Conservation (phyloP, 1,140 invertebrate species). For the Micrasema minimum region DNA sequence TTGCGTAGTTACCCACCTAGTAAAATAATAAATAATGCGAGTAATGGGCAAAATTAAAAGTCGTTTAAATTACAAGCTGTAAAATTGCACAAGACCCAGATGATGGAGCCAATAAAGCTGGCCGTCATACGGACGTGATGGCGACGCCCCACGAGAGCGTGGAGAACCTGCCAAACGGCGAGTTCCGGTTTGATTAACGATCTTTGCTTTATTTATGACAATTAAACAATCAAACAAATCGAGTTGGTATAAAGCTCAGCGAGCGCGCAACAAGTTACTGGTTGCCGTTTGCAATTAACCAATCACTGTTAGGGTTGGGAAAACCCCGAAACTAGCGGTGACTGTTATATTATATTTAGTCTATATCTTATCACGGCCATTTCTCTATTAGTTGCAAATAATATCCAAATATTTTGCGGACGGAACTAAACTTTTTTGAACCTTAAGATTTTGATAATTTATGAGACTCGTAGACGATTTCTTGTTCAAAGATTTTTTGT, state of each 20-base stretch:
- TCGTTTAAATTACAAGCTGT: constrained; percentile 6
- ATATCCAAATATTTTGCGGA: too few species aligned
- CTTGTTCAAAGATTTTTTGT: too few species aligned
- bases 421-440: too few species aligned
- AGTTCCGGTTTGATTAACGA: constrained; percentile 22
- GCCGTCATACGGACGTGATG: not conserved
- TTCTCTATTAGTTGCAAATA: too few species aligned
- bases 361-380: too few species aligned
- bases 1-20: not conserved
- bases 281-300: not conserved
- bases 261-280: not conserved
- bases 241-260: not conserved
- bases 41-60: too few species aligned
- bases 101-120: constrained; percentile 4
- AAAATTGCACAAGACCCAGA: constrained; percentile 18
- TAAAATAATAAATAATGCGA: not conserved
- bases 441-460: too few species aligned
- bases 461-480: too few species aligned
- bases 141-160: constrained; percentile 14
- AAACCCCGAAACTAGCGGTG: too few species aligned
- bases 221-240: constrained; percentile 16
- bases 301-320: too few species aligned
- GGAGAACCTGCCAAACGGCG: not conserved
- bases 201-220: constrained; percentile 30
- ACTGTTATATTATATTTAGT: too few species aligned